Evolutionary conservation across 2,797 vertebrate species (phyloP).

Genomic region (Manis pentadactyla): DNA sequence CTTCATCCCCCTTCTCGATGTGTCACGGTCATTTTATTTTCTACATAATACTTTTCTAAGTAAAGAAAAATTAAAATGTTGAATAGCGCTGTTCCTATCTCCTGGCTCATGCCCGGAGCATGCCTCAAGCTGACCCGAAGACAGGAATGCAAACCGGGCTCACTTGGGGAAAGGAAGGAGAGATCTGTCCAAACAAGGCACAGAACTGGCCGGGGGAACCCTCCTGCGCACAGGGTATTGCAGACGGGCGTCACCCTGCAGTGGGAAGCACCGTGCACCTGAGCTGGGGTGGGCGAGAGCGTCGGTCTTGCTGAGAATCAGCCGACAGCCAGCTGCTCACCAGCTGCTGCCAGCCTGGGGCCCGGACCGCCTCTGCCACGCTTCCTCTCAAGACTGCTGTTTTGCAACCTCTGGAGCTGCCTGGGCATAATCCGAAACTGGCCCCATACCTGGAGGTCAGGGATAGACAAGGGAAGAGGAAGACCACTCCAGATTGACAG

Average conservation of each 20-base stretch:
- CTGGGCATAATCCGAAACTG: background rate
- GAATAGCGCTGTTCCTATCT: background rate
- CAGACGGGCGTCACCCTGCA: background rate
- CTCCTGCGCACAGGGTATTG: rapidly evolving
- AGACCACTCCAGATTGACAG: background rate
- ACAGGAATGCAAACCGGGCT: background rate
- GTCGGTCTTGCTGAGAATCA: background rate
- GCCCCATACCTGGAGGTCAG: background rate
- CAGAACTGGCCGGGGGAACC: background rate
- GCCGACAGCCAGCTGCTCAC: background rate
- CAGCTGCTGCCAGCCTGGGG: too few species aligned
- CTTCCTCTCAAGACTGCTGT: background rate
- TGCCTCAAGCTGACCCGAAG: background rate
- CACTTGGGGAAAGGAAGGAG: background rate
- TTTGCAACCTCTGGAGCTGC: background rate
- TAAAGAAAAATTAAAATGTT: background rate
- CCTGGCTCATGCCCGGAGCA: background rate
- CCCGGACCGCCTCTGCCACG: background rate
- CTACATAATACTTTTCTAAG: background rate
- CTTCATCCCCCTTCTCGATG: background rate
- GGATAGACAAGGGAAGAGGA: background rate
- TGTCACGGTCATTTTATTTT: background rate
- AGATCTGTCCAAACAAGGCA: background rate
- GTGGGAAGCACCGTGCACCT: rapidly evolving
- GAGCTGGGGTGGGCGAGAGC: background rate